Percentiles rank a stretch among this genome's conserved stretches.
Conservation (phyloP, 2,113 vertebrate species). For the Lagopus leucura region DNA sequence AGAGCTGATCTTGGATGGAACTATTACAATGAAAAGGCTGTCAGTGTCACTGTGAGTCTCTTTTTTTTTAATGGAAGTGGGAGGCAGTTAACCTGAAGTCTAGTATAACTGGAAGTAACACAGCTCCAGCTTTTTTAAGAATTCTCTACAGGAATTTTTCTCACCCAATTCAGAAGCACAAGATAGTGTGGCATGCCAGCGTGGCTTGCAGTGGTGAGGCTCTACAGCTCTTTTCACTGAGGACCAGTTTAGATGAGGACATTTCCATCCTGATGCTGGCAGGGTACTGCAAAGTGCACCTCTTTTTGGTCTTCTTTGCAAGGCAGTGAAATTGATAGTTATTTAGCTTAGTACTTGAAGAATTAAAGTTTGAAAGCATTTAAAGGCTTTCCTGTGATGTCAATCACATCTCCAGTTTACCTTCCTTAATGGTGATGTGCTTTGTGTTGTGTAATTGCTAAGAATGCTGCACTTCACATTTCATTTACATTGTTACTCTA, state of each 20-base stretch:
- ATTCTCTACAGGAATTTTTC: not conserved
- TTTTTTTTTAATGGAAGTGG: not conserved
- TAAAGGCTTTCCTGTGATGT: not conserved
- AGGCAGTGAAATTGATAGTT: not conserved
- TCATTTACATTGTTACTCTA: not conserved
- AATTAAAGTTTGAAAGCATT: not conserved
- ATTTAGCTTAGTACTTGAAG: not conserved
- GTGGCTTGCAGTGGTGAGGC: not conserved
- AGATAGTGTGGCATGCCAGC: rapidly evolving
- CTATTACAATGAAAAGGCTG: not conserved
- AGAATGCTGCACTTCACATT: not conserved
- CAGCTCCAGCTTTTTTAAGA: rapidly evolving
- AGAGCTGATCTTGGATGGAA: not conserved
- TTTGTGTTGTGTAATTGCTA: not conserved
- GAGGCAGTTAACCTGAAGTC: not conserved
- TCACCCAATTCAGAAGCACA: too few species aligned
- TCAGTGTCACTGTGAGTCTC: not conserved
- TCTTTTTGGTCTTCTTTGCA: not conserved
- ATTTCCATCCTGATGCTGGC: not conserved
- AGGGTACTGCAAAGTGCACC: not conserved
- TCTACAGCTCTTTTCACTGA: not conserved
- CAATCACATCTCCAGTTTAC: not conserved
- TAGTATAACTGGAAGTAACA: not conserved
- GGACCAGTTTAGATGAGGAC: not conserved
- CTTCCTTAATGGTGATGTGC: not conserved